These are phyloP conservation scores for Papilio machaon DNA, from an alignment of 1,140 invertebrate species.

Conservation along the genomic window DNA sequence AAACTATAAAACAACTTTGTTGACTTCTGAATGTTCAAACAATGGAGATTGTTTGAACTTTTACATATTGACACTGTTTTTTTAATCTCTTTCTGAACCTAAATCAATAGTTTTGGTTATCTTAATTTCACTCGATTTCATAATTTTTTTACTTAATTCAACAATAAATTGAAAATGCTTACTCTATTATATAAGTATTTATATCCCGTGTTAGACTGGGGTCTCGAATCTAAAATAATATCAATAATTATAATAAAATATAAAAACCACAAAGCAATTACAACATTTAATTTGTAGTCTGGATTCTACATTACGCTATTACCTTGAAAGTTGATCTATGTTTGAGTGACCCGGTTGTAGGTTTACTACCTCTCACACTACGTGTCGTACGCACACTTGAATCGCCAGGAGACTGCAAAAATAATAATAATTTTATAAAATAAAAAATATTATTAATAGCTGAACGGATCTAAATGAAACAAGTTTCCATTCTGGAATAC, in stretches of 20 bases:
- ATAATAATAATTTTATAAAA: not conserved
- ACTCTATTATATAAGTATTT: constrained; percentile 8
- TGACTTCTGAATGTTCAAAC: too few relatives aligned
- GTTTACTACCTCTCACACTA: not conserved
- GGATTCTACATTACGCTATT: too few relatives aligned
- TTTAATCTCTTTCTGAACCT: too few relatives aligned
- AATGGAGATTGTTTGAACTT: too few relatives aligned
- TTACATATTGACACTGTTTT: too few relatives aligned
- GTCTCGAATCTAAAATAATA: not conserved
- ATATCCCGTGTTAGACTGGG: not conserved
- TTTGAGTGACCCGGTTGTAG: not conserved
- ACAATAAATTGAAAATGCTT: not conserved
- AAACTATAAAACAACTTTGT: not conserved
- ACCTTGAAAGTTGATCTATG: not conserved
- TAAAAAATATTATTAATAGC: not conserved
- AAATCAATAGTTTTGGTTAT: not conserved
- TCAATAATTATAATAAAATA: not conserved
- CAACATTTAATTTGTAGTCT: too few relatives aligned
- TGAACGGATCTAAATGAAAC: too few relatives aligned
- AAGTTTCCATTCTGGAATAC: too few relatives aligned
- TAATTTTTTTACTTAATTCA: not conserved
- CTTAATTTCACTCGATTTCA: not conserved
- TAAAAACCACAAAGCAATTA: not conserved
- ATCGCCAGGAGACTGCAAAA: not conserved
- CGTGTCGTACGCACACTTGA: not conserved